phyloP scores from a whole-genome alignment of 1,140 invertebrate species.

The Drosophila malerkotliana region DNA sequence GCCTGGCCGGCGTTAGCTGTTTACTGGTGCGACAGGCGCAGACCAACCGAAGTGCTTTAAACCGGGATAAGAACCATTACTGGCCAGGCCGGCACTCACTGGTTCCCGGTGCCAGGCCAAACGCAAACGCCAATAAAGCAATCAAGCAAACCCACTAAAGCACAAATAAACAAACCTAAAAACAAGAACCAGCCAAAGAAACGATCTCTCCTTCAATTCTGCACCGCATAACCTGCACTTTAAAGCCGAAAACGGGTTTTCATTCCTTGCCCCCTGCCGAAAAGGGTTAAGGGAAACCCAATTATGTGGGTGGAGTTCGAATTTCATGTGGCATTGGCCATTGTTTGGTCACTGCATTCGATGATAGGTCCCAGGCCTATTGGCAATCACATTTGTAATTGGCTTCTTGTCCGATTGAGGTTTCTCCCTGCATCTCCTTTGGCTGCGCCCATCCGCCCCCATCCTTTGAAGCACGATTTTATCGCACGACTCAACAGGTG shows the following conservation, averaged over 20 bases:
- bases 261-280: background rate
- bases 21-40: conserved; percentile 69
- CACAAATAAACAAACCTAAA: no score
- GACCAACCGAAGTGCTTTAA: conserved; percentile 81
- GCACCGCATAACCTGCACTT: background rate
- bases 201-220: background rate
- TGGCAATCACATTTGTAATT: conserved; percentile 72
- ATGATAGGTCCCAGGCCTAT: conserved; percentile 71
- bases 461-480: conserved; percentile 3
- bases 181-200: background rate
- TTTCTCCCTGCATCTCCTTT: background rate
- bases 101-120: conserved; percentile 17
- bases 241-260: background rate
- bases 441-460: conserved; percentile 8
- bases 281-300: conserved; percentile 15
- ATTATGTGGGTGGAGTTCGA: conserved; percentile 78
- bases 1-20: conserved; percentile 59
- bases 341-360: conserved; percentile 62
- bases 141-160: background rate
- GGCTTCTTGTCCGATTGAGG: conserved; percentile 58
- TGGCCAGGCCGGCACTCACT: conserved; percentile 36
- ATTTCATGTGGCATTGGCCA: conserved; percentile 74
- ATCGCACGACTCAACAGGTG: background rate
- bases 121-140: conserved; percentile 4
- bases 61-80: conserved; percentile 69